Evolutionary conservation across 2,113 vertebrate species (phyloP).

Genomic region (Desmodus rotundus): DNA sequence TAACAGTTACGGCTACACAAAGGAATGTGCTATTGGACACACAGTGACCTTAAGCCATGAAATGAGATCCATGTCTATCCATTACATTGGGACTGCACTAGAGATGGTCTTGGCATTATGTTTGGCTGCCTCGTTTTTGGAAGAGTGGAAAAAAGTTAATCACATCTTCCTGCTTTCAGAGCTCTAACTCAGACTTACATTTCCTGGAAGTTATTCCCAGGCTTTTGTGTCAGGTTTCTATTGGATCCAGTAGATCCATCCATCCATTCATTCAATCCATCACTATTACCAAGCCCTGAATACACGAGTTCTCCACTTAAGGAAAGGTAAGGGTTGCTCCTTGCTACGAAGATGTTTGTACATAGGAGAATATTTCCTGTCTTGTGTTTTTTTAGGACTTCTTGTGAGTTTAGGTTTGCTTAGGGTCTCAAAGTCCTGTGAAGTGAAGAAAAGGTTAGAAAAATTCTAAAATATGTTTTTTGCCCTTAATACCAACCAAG

Average conservation of each 20-base stretch:
- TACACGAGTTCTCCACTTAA: background rate
- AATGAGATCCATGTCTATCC: background rate
- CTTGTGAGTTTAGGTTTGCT: background rate
- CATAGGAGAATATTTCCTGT: background rate
- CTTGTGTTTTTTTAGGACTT: background rate
- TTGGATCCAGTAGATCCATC: background rate
- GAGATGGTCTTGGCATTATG: background rate
- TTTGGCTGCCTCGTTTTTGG: background rate
- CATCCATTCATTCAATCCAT: background rate
- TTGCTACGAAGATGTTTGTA: background rate
- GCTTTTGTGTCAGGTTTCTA: background rate
- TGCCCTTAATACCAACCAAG: background rate
- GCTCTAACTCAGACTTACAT: background rate
- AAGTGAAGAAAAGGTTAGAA: background rate
- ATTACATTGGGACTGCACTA: background rate
- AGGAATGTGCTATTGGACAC: background rate
- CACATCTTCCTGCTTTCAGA: background rate
- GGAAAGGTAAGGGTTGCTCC: background rate
- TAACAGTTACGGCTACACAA: background rate
- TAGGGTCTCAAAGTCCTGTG: background rate
- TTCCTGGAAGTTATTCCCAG: background rate
- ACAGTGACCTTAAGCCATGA: background rate
- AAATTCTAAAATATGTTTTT: background rate
- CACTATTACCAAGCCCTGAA: background rate
- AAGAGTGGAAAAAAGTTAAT: background rate